Evolutionary conservation across 1,140 invertebrate genomes (phyloP).

Genomic region (Coelopa frigida): DNA sequence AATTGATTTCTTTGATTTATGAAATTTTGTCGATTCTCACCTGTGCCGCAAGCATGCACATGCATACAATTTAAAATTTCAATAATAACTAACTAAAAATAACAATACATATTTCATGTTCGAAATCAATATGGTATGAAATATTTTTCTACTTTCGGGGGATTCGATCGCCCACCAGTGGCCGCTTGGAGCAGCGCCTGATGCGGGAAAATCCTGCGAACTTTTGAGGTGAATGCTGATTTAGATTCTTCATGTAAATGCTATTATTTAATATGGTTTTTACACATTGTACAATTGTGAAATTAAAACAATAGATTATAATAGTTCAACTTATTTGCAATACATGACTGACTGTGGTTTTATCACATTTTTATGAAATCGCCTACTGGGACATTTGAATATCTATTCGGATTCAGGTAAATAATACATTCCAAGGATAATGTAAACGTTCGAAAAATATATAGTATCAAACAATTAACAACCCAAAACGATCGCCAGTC

Average conservation of each 20-base stretch:
- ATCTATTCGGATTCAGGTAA: too few relatives aligned
- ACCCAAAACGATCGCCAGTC: too few relatives aligned
- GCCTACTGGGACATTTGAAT: too few relatives aligned
- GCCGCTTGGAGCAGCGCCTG: background rate
- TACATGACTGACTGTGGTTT: too few relatives aligned
- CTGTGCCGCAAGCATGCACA: background rate
- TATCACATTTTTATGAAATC: too few relatives aligned
- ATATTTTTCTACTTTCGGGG: background rate
- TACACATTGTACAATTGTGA: background rate
- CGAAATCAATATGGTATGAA: background rate
- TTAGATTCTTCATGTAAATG: background rate
- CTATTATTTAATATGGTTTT: constrained; percentile 1
- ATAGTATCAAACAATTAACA: too few relatives aligned
- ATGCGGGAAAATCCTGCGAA: too few relatives aligned
- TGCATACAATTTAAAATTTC: background rate
- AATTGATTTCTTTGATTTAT: background rate
- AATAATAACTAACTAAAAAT: background rate
- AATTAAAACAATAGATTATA: background rate
- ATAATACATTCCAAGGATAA: too few relatives aligned
- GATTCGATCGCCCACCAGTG: background rate
- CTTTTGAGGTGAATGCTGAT: constrained; percentile 4
- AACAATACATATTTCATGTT: background rate
- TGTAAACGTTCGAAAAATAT: too few relatives aligned
- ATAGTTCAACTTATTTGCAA: constrained; percentile 11
- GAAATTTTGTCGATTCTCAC: background rate